Base-by-base conservation (phyloP, 2,113 vertebrate species). In the Cebidichthys violaceus region DNA sequence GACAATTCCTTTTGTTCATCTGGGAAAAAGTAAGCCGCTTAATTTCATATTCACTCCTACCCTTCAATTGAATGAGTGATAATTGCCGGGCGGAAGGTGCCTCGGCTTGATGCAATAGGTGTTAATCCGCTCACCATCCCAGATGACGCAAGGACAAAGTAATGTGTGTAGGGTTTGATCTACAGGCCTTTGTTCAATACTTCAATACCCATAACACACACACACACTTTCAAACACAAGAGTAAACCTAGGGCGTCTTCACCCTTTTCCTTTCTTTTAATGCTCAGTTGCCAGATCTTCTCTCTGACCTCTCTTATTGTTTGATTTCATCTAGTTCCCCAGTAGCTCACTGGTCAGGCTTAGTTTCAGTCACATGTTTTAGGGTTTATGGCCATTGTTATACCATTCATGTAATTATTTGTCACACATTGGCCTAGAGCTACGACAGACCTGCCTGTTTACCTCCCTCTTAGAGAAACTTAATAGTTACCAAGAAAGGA, bases 121-220 rank as follows among this genome's bases (percentile, higher is more conserved):
- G 86, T 77, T 90, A 89, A 90, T 91, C 83, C 62, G 4, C 86
- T 89, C 83, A 68, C 79, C 74, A 82, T 85, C 77, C 80, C 64
- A 85, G 39, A 88, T 93, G 90, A 93, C 22, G 92, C 90, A 92
- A 93, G 75, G 70, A 85, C 82, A 84, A 90, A 85, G 86, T 83
- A 85, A 89, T 17, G 31, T 81, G 83, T 72, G 68, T 59, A 29
- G 27, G 35, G 62, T 69, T 84, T 82, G 82, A 80, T 83, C 73
- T 76, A 33, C 45, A 71, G 52, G 62, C 78, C 65, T 88, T 66
- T 83, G 62, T 85, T 88, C 62, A 77, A 50, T 61, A 72, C 69
- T 74, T 79, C 85, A 83, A 24, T 71, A 39, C 22, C 59, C 64
- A 67, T 29, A 43, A 39, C 45, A 79, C 73, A 61, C 27, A 41